Evolutionary conservation across 2,113 vertebrate species (phyloP), one percentile per base, ranked within the genome.

Genomic region (Catharus fuscescens): DNA sequence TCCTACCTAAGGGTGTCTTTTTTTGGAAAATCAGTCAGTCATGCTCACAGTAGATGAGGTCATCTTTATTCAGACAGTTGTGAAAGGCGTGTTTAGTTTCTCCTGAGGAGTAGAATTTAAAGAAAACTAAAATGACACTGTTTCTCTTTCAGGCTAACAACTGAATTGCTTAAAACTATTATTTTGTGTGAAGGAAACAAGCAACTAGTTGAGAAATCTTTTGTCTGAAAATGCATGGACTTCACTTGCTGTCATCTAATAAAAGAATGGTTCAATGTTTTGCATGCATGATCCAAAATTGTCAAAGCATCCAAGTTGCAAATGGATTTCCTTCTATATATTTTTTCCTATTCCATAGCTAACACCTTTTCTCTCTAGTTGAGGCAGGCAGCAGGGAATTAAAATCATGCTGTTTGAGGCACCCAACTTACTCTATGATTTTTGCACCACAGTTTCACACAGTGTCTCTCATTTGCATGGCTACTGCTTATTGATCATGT

Each of bases 261-360:
- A 89, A 95, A 95, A 97, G 87, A 96, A 95, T 78, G 62, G 97
- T 98, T 97, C 88, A 97, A 95, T 97, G 85, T 98, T 97, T 97
- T 97, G 98, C 98, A 97, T 98, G 98, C 97, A 95, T 93, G 97
- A 98, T 98, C 98, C 98, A 98, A 98, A 98, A 98, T 98, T 98
- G 98, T 98, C 98, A 98, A 98, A 98, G 97, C 96, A 95, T 97
- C 86, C 65, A 97, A 97, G 93, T 98, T 97, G 95, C 83, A 93
- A 97, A 94, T 80, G 95, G 80, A 97, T 93, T 93, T 97, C 94
- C 96, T 95, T 91, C 89, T 95, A 23, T 82, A 50, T 96, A 60
- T 80, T 94, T 94, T 97, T 96, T 96, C 79, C 73, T 96, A 85
- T 59, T 95, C 71, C 85, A 84, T 89, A 90, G 89, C 67, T 97